These are phyloP conservation scores for Phthorimaea operculella DNA, from an alignment of 1,140 invertebrate genomes.

Conservation along the genomic window DNA sequence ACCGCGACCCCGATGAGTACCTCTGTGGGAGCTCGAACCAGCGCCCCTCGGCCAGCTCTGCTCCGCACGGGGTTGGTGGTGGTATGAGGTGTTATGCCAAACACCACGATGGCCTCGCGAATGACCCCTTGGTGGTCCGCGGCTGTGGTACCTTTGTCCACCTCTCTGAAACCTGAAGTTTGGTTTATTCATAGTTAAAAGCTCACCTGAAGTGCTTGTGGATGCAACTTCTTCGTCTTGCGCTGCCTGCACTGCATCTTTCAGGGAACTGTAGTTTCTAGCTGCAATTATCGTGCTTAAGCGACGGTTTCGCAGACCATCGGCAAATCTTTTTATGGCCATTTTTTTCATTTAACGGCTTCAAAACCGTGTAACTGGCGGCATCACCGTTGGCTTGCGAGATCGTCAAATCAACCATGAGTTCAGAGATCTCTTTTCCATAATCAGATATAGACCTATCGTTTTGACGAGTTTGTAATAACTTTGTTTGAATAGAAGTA, in stretches of 20 bases:
- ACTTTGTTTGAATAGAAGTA: not conserved
- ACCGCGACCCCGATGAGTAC: not conserved
- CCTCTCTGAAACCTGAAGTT: not conserved
- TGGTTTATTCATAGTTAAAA: not conserved
- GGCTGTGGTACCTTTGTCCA: not conserved
- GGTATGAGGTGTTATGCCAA: not conserved
- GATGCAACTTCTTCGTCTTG: not conserved
- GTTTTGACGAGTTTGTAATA: not conserved
- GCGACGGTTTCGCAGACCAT: conserved; percentile 1
- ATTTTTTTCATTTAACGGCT: conserved; percentile 6
- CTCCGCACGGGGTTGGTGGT: not conserved
- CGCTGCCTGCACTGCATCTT: conserved; percentile 1
- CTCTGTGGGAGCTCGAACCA: not conserved
- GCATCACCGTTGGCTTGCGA: conserved; percentile 1
- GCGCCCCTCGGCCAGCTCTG: not conserved
- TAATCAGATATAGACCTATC: not conserved
- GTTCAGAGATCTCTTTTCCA: not conserved
- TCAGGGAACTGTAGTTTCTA: not conserved
- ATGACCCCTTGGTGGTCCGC: not conserved
- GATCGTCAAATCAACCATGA: conserved; percentile 3
- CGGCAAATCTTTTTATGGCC: conserved; percentile 2
- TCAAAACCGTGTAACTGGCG: not conserved
- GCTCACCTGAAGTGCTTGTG: not conserved
- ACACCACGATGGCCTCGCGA: not conserved
- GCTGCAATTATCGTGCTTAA: conserved; percentile 6